These are phyloP conservation scores for Aurelia aurita complex sp. Pacific DNA, from an alignment of 30 jellyfish, hydroid and myxozoan genomes.

Conservation along the genomic window DNA sequence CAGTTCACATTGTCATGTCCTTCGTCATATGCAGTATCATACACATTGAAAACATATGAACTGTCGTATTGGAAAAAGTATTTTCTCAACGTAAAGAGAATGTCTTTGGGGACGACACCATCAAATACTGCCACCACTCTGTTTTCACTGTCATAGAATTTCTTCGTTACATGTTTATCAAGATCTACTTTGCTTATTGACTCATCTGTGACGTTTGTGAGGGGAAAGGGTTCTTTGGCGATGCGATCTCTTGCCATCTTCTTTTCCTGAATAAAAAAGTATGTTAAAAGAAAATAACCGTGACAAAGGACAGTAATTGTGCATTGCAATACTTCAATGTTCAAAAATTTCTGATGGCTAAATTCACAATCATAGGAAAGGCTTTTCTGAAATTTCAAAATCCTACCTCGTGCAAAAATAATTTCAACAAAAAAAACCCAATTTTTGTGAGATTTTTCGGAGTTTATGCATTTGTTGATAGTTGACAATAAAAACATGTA, in stretches of 20 bases:
- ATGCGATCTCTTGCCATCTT: slow-evolving; percentile 20
- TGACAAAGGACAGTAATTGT: background rate
- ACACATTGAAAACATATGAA: slow-evolving; percentile 53
- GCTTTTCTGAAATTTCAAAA: too few species aligned
- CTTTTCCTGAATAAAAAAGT: slow-evolving; percentile 3
- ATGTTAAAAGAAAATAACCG: too few species aligned
- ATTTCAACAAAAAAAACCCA: too few species aligned
- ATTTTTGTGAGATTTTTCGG: too few species aligned
- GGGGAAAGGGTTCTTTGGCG: slow-evolving; percentile 56
- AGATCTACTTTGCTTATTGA: slow-evolving; percentile 33
- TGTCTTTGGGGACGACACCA: slow-evolving; percentile 66
- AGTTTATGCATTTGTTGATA: too few species aligned
- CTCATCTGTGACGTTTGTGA: slow-evolving; percentile 32
- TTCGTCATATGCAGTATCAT: slow-evolving; percentile 69
- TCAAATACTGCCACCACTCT: slow-evolving; percentile 65
- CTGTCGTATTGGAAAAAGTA: slow-evolving; percentile 68
- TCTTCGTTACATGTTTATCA: slow-evolving; percentile 35
- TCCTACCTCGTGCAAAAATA: too few species aligned
- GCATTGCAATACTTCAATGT: background rate
- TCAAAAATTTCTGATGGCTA: background rate
- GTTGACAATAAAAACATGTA: too few species aligned
- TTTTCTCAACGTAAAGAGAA: slow-evolving; percentile 60
- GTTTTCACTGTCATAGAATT: slow-evolving; percentile 50
- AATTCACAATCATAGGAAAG: too few species aligned
- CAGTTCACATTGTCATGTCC: slow-evolving; percentile 75